A percentile compares a stretch with the other conserved stretches of the same genome.
phyloP scores from a whole-genome alignment of 1,140 invertebrate genomes.

The Zaprionus inermis region DNA sequence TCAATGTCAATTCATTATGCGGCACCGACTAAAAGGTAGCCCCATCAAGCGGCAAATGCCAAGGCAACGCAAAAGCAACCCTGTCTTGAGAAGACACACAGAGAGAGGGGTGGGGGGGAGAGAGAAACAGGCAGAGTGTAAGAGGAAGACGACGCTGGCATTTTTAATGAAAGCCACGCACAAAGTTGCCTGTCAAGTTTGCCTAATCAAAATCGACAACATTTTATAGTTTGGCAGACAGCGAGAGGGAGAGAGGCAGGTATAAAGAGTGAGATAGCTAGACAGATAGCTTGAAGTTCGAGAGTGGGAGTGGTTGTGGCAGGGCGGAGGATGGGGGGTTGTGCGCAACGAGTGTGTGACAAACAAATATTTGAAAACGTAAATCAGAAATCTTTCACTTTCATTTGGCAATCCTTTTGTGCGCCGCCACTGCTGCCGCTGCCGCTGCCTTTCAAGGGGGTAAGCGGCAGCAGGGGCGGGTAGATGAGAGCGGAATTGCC shows the following conservation, averaged over 20 bases:
- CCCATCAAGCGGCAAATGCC: constrained; percentile 37
- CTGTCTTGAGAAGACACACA: background rate
- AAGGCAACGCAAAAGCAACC: constrained; percentile 60
- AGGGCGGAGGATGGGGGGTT: too few relatives aligned
- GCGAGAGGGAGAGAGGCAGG: constrained; percentile 13
- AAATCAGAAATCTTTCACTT: constrained; percentile 82
- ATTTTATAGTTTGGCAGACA: constrained; percentile 71
- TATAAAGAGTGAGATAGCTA: constrained; percentile 3
- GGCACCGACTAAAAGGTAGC: constrained; percentile 38
- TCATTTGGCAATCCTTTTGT: constrained; percentile 82
- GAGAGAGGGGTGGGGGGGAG: too few relatives aligned
- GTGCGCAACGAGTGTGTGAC: constrained; percentile 62
- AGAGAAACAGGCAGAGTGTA: too few relatives aligned
- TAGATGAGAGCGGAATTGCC: background rate
- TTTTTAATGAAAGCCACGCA: constrained; percentile 80
- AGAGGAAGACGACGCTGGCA: constrained; percentile 53
- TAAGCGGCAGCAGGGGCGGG: background rate
- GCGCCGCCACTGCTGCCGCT: constrained; percentile 1
- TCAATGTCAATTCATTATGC: constrained; percentile 84
- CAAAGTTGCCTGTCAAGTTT: constrained; percentile 78
- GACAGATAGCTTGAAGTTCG: background rate
- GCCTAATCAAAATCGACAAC: constrained; percentile 82
- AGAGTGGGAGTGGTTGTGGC: background rate
- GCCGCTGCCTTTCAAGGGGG: background rate
- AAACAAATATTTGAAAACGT: constrained; percentile 82